Evolutionary conservation across 2,113 vertebrate genomes (phyloP), one percentile per base, ranked within the genome.

Genomic region (Carollia perspicillata): DNA sequence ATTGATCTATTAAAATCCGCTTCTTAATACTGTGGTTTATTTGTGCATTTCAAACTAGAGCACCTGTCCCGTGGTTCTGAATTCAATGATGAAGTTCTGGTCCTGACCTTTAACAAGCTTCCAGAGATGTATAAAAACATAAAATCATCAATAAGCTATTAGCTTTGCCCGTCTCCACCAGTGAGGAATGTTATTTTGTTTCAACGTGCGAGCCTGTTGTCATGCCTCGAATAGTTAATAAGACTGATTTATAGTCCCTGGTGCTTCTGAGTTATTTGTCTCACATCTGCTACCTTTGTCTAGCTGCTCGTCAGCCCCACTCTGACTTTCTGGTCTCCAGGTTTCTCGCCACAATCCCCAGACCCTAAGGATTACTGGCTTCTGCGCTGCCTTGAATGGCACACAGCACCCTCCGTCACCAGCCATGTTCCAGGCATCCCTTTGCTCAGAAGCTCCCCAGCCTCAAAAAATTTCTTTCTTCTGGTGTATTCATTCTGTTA

Each of bases 61-160:
- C 20, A 72, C 5, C 40, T 81, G 5, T 17, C 68, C n/a, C 28
- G 10, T 90, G 94, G 44, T 81, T 81, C 51, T 63, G 81, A 89
- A 95, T 88, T 95, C 60, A 96, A 10, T 89, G 94, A 89, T 30
- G 3, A 84, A 74, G 47, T 77, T 96, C 88, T 71, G 83, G 71
- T 28, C 90, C 95, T 97, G 93, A 97, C 95, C 91, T 97, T 97
- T 96, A 96, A 93, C 86, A 96, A 89, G 91, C 26, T 90, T 90
- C 75, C 60, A 69, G 71, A 94, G 89, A 94, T 49, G 28, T 93
- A 53, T 63, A 74, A 96, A 94, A 81, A 93, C 93, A 92, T 35
- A 40, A 92, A 96, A 90, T 81, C 91, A 90, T 97, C 95, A 95
- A 95, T 90, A 95, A 85, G 66, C 95, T 81, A 94, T 94, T 96